phyloP scores from a whole-genome alignment of 2,797 vertebrate species.

The Lindbergichthys nudifrons region DNA sequence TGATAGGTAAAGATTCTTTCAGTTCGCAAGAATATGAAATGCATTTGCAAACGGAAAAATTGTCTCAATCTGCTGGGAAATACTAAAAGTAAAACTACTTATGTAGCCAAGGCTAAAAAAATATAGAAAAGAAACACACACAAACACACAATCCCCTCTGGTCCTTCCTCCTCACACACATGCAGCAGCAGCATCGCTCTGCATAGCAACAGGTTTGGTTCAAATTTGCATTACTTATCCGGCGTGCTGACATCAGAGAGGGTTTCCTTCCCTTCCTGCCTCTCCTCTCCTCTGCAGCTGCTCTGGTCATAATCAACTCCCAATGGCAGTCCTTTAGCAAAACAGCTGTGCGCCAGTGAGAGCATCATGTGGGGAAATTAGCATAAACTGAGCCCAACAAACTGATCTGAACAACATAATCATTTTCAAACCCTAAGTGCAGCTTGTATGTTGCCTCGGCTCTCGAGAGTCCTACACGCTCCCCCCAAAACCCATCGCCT shows the following conservation, averaged over 20 bases:
- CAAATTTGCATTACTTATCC: conserved; percentile 59
- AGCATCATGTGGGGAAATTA: conserved; percentile 76
- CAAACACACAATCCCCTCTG: background rate
- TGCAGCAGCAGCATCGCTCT: conserved; percentile 5
- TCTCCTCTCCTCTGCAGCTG: conserved; percentile 63
- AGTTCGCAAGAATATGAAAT: too few relatives aligned
- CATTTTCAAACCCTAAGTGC: conserved; percentile 59
- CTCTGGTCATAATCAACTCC: conserved; percentile 79
- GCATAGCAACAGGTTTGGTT: conserved; percentile 36
- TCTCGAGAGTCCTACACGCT: conserved; percentile 47
- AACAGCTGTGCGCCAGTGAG: conserved; percentile 79
- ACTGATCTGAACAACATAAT: conserved; percentile 59
- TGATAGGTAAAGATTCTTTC: too few relatives aligned
- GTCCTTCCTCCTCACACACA: conserved; percentile 2
- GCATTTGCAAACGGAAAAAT: too few relatives aligned
- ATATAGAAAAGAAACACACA: too few relatives aligned
- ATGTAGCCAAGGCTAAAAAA: too few relatives aligned
- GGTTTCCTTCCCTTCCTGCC: conserved; percentile 68
- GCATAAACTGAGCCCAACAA: conserved; percentile 46
- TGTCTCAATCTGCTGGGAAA: too few relatives aligned
- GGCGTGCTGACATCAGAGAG: conserved; percentile 69
- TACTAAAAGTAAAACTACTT: too few relatives aligned
- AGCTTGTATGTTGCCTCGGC: conserved; percentile 48
- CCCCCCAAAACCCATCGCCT: conserved; percentile 36
- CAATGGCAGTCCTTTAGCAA: conserved; percentile 73